Conservation (phyloP, 2,888 invertebrate genomes). For the Alloplasta piceator region DNA sequence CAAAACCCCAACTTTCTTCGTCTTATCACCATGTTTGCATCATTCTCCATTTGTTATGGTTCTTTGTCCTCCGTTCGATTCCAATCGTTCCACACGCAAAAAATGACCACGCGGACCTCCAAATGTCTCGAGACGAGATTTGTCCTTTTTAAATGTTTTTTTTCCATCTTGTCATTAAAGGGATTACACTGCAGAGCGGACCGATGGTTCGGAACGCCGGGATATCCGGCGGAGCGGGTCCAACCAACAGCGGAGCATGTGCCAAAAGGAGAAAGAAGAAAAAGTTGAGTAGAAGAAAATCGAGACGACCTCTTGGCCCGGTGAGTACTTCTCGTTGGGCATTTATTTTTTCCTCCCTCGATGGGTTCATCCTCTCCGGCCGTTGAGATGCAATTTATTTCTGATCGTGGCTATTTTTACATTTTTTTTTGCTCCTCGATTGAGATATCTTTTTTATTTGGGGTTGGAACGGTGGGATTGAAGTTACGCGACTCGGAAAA, state of each 20-base stretch:
- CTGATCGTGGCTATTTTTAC: background rate
- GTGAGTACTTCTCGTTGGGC: conserved; percentile 71
- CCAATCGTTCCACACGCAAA: too few species aligned
- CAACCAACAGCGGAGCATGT: conserved; percentile 63
- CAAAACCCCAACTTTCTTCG: background rate
- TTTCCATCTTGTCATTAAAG: conserved; percentile 72
- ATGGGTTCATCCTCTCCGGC: too few species aligned
- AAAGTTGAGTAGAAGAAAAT: conserved; percentile 79
- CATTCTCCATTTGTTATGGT: background rate
- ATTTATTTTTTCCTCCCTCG: background rate
- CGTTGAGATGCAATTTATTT: background rate
- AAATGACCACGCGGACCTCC: too few species aligned
- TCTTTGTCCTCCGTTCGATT: conserved; percentile 12
- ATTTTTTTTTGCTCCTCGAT: background rate
- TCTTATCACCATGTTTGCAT: background rate
- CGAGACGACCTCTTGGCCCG: conserved; percentile 75
- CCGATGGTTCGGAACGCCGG: conserved; percentile 77
- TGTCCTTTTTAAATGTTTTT: too few species aligned
- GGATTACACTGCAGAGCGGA: conserved; percentile 81
- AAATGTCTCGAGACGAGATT: too few species aligned
- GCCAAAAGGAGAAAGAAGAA: conserved; percentile 80
- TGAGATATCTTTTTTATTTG: background rate
- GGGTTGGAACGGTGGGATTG: too few species aligned
- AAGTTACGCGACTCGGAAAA: too few species aligned
- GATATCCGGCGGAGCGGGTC: conserved; percentile 21